Evolutionary conservation across 2,888 invertebrate genomes (phyloP).

Genomic region (Embidobia sp.): DNA sequence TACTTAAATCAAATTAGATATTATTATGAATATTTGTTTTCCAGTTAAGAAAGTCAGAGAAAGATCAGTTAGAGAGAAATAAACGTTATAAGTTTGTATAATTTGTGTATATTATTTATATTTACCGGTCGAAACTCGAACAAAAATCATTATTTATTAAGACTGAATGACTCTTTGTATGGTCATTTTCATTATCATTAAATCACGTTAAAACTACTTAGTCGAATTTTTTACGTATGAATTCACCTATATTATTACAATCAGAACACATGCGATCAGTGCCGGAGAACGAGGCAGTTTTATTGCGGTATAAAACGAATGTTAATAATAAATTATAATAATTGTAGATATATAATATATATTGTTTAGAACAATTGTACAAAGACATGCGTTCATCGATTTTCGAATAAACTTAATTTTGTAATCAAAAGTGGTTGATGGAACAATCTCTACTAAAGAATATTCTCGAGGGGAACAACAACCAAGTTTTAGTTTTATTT

Average conservation of each 20-base stretch:
- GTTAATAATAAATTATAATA: conserved; percentile 1
- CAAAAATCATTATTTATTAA: conserved; percentile 53
- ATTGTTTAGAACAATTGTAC: too few relatives aligned
- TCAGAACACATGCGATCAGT: conserved; percentile 38
- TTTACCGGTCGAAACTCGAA: conserved; percentile 19
- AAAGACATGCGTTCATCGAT: too few relatives aligned
- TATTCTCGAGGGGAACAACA: too few relatives aligned
- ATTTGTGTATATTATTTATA: background rate
- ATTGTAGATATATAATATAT: conserved; percentile 45
- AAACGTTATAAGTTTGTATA: background rate
- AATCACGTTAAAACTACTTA: conserved; percentile 5
- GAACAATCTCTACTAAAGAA: too few relatives aligned
- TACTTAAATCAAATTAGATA: background rate
- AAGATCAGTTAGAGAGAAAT: too few relatives aligned
- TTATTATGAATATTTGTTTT: too few relatives aligned
- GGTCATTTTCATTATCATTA: conserved; percentile 24
- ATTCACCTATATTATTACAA: conserved; percentile 6
- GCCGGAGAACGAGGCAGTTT: conserved; percentile 41
- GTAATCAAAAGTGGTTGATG: too few relatives aligned
- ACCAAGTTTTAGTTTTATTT: too few relatives aligned
- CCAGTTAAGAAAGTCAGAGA: too few relatives aligned
- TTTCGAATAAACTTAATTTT: too few relatives aligned
- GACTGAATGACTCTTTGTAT: conserved; percentile 54
- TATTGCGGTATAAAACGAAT: background rate
- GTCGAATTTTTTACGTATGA: background rate